Base-by-base conservation (phyloP, 2,113 vertebrate species). In the Tichodroma muraria region DNA sequence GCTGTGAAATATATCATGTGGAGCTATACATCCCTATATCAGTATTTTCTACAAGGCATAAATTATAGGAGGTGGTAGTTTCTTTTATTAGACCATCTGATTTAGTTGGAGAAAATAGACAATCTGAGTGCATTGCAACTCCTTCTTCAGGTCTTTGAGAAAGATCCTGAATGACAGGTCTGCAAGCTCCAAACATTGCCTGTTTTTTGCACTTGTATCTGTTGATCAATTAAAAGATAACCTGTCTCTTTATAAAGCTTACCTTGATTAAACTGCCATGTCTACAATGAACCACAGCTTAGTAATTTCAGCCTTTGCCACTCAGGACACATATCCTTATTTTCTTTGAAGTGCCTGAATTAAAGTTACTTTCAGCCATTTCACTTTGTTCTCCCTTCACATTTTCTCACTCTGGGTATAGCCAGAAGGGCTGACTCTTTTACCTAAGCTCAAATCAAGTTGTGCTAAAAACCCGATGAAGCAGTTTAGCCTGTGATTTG, bases 201-300 rank as follows among this genome's bases (percentile, higher is more conserved):
- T 65, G 45, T 31, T 93, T 91, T 90, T 92, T 59, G 70, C 38
- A 65, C 54, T 85, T 54, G 25, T 88, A 80, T 85, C 45, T 71
- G 47, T 69, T 93, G 82, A 94, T 86, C 82, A 90, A 23, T 93
- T 93, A 86, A 68, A 94, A 96, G 72, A 56, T 88, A 90, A 70
- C 64, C 33, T 11, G 5, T 70, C 60, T 85, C 50, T 70, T 89
- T 83, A 52, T 59, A 78, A 85, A 85, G 45, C 64, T 83, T 57
- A n/a, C 71, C 42, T 91, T 80, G 76, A 82, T 91, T 82, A 85
- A 91, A 93, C 66, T 80, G 66, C 47, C 18, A 9, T 19, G 28
- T 88, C 85, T 83, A 16, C 50, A 54, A 1, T 38, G 83, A 93
- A 80, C 64, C 38, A 64, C 64, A 83, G 13, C 38, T 64, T 82